Conservation (phyloP, 2,797 vertebrate genomes). For the Rhyacichthys aspro region DNA sequence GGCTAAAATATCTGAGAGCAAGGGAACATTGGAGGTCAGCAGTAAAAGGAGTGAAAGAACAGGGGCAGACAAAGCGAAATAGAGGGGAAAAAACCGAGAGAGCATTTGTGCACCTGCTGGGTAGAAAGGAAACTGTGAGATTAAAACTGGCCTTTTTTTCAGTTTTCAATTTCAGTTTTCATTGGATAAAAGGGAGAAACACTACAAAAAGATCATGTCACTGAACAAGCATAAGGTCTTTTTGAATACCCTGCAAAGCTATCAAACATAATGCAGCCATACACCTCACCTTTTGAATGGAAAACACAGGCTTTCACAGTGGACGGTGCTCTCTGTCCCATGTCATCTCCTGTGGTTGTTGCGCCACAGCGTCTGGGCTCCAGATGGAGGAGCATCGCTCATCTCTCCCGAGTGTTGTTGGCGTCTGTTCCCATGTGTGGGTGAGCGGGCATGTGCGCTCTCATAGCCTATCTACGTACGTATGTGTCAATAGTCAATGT, state of each 20-base stretch:
- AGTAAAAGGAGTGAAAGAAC: conserved; percentile 31
- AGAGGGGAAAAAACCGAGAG: background rate
- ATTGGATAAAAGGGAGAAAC: no score
- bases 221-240: no score
- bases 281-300: no score
- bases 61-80: conserved; percentile 13
- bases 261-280: no score
- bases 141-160: conserved; percentile 15
- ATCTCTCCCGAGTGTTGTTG: conserved; percentile 28
- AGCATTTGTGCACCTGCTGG: conserved; percentile 39
- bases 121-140: conserved; percentile 18
- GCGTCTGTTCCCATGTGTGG: conserved; percentile 37
- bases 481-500: conserved; percentile 13
- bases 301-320: no score
- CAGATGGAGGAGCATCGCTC: conserved; percentile 61
- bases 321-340: background rate
- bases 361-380: conserved; percentile 38
- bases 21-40: conserved; percentile 34
- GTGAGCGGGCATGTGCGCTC: conserved; percentile 28
- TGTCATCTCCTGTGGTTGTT: conserved; percentile 23
- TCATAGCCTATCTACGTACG: conserved; percentile 6
- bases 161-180: conserved; percentile 6
- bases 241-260: no score
- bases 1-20: conserved; percentile 10
- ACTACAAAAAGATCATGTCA: no score